These are phyloP conservation scores for Aulostomus chinensis DNA, from an alignment of 2,797 vertebrate genomes.

Conservation along the genomic window DNA sequence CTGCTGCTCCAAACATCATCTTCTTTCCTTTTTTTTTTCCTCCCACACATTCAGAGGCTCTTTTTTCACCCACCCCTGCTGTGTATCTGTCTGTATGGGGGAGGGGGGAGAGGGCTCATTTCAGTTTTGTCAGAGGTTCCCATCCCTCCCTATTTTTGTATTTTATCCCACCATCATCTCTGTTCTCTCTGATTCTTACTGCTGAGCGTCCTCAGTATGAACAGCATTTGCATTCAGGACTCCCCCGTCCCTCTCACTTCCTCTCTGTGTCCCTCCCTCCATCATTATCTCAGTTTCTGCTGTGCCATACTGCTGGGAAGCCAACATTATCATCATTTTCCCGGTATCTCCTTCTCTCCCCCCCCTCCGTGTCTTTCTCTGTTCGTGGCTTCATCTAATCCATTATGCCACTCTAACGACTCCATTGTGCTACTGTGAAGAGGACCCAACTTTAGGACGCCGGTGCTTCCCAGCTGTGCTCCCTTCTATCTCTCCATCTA, in stretches of 20 bases:
- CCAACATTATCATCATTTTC: conserved; percentile 55
- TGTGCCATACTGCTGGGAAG: conserved; percentile 59
- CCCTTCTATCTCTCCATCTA: conserved; percentile 34
- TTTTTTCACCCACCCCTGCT: conserved; percentile 14
- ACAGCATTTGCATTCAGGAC: conserved; percentile 31
- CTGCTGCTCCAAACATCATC: conserved; percentile 38
- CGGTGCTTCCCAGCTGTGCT: conserved; percentile 17
- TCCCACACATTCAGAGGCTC: conserved; percentile 3
- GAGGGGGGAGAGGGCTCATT: too few species aligned
- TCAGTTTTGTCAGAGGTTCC: conserved; percentile 23
- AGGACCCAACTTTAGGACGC: conserved; percentile 52
- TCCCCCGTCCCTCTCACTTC: conserved; percentile 15
- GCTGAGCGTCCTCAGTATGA: conserved; percentile 49
- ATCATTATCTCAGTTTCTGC: conserved; percentile 62
- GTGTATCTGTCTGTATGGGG: conserved; percentile 23
- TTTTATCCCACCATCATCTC: conserved; percentile 16
- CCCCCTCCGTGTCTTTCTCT: conserved; percentile 25
- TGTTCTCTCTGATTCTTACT: conserved; percentile 22
- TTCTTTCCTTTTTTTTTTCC: neutral
- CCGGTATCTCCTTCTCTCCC: conserved; percentile 31
- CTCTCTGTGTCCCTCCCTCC: conserved; percentile 36
- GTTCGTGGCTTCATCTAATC: conserved; percentile 52
- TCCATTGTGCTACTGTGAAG: conserved; percentile 54
- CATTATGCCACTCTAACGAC: conserved; percentile 64
- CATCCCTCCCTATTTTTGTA: neutral